These are phyloP conservation scores for Machimus rusticus DNA, from an alignment of 2,888 invertebrate species.

Conservation along the genomic window DNA sequence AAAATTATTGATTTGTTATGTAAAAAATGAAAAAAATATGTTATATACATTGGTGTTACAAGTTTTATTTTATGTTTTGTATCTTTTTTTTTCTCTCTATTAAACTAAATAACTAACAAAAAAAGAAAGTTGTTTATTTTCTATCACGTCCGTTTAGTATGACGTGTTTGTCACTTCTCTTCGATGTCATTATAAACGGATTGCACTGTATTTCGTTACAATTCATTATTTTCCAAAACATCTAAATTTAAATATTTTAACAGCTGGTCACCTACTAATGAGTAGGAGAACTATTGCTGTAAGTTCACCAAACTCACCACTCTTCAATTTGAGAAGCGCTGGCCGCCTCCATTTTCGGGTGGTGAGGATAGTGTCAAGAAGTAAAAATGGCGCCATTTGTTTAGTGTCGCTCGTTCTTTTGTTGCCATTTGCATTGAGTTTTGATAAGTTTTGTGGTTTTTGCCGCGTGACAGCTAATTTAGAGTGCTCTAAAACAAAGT, in stretches of 20 bases:
- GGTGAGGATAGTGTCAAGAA: slow-evolving; percentile 30
- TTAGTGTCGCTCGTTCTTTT: slow-evolving; percentile 38
- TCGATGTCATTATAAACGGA: too few relatives aligned
- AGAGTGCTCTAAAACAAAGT: slow-evolving; percentile 26
- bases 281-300: not conserved
- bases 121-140: too few relatives aligned
- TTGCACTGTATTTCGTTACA: too few relatives aligned
- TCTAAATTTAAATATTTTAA: not conserved
- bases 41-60: too few relatives aligned
- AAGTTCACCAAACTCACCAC: not conserved
- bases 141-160: too few relatives aligned
- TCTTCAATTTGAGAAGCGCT: not conserved
- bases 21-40: too few relatives aligned
- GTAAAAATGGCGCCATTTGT: slow-evolving; percentile 43
- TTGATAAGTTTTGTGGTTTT: slow-evolving; percentile 41
- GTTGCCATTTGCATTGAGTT: slow-evolving; percentile 33
- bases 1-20: too few relatives aligned
- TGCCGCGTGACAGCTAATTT: slow-evolving; percentile 6
- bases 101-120: too few relatives aligned
- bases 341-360: not conserved
- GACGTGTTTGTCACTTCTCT: too few relatives aligned
- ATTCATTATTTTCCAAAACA: not conserved
- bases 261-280: not conserved
- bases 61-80: too few relatives aligned
- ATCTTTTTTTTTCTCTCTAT: too few relatives aligned